phyloP scores from a whole-genome alignment of 2,888 invertebrate genomes.

The Platypus cylindrus region DNA sequence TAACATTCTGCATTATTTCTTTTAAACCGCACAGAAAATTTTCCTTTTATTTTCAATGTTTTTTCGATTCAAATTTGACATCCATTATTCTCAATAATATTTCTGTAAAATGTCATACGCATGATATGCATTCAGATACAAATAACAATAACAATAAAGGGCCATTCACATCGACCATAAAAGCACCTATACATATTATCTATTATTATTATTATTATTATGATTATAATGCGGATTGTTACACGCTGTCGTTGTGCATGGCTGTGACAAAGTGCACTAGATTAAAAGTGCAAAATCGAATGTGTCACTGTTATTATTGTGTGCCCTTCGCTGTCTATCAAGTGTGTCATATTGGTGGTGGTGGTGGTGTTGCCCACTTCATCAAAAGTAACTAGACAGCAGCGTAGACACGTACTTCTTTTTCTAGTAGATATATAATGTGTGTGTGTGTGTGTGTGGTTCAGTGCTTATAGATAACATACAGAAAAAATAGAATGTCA shows the following conservation, averaged over 20 bases:
- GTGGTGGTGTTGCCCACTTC: conserved; percentile 33
- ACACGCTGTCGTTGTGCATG: conserved; percentile 22
- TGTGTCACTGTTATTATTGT: conserved; percentile 23
- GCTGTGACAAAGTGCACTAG: conserved; percentile 32
- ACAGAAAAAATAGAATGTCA: too few relatives aligned
- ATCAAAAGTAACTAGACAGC: conserved; percentile 26
- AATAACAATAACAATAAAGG: conserved; percentile 1
- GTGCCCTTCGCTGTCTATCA: conserved; percentile 29
- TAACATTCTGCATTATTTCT: too few relatives aligned
- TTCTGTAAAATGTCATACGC: background rate
- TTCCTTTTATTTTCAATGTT: too few relatives aligned
- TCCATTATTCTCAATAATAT: too few relatives aligned
- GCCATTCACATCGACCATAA: conserved; percentile 4
- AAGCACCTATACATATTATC: too few relatives aligned
- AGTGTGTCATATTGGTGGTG: too few relatives aligned
- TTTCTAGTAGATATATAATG: too few relatives aligned
- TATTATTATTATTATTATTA: conserved; percentile 12
- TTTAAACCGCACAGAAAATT: too few relatives aligned
- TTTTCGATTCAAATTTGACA: too few relatives aligned
- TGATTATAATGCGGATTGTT: too few relatives aligned
- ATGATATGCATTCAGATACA: background rate
- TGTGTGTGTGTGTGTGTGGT: too few relatives aligned
- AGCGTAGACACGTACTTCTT: conserved; percentile 20
- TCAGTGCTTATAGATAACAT: too few relatives aligned
- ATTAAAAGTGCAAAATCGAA: conserved; percentile 27